Conservation (phyloP, 2,888 invertebrate species). For the Apeira syringaria region DNA sequence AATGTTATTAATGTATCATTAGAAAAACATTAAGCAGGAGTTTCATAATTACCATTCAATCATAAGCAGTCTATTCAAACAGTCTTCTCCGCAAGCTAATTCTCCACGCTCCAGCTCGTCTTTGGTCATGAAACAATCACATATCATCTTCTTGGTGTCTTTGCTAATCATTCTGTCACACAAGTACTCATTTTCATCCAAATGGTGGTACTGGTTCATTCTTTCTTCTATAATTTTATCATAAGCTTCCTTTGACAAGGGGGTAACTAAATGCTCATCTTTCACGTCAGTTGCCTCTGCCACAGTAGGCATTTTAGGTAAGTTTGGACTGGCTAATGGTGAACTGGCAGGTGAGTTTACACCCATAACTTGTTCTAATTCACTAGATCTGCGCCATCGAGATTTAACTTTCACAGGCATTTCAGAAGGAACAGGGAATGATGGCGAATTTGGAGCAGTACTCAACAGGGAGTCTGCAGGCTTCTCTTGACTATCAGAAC, state of each 20-base stretch:
- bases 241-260: constrained; percentile 67
- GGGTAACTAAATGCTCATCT: constrained; percentile 42
- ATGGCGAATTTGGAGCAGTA: constrained; percentile 62
- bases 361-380: constrained; percentile 85
- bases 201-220: constrained; percentile 90
- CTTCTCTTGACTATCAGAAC: constrained; percentile 80
- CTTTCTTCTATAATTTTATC: constrained; percentile 79
- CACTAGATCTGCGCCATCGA: constrained; percentile 90
- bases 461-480: constrained; percentile 42
- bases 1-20: background rate
- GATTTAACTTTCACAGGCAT: constrained; percentile 92
- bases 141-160: constrained; percentile 96
- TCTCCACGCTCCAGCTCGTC: constrained; percentile 94
- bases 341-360: constrained; percentile 68
- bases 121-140: constrained; percentile 96
- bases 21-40: constrained; percentile 3
- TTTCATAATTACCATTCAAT: constrained; percentile 93
- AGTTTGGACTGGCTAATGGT: constrained; percentile 65
- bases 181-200: constrained; percentile 94
- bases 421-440: constrained; percentile 74
- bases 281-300: constrained; percentile 49
- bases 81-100: constrained; percentile 96
- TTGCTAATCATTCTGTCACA: constrained; percentile 93
- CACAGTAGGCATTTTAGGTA: constrained; percentile 53
- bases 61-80: constrained; percentile 98